These are phyloP conservation scores for Zaprionus lachaisei DNA, from an alignment of 1,140 invertebrate species.

Conservation along the genomic window DNA sequence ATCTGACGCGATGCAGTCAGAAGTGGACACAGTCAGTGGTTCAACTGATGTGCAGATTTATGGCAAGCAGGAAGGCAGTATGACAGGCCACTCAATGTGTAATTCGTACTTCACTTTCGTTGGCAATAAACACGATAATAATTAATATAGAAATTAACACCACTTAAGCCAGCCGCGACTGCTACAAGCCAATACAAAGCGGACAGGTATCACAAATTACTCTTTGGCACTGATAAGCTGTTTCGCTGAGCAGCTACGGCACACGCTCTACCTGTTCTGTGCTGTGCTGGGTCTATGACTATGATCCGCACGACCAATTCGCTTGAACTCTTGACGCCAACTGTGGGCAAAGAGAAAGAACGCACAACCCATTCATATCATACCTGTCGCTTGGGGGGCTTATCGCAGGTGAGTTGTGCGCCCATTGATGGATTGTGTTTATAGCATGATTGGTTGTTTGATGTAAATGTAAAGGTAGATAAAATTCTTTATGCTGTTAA, in stretches of 20 bases:
- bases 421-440: conserved; percentile 26
- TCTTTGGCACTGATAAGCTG: conserved; percentile 76
- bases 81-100: conserved; percentile 52
- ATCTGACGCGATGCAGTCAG: conserved; percentile 23
- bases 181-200: conserved; percentile 72
- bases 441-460: conserved; percentile 8
- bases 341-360: conserved; percentile 47
- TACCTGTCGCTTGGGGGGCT: conserved; percentile 30
- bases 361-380: conserved; percentile 23
- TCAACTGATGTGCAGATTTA: conserved; percentile 47
- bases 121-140: conserved; percentile 77
- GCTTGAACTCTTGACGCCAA: conserved; percentile 59
- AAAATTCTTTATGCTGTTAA: background rate
- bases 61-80: conserved; percentile 17
- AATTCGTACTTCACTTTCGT: conserved; percentile 66
- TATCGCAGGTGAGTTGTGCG: conserved; percentile 47
- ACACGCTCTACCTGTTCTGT: conserved; percentile 39
- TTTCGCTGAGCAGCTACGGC: conserved; percentile 25
- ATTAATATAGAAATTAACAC: conserved; percentile 81
- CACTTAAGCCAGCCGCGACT: conserved; percentile 72
- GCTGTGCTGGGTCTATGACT: conserved; percentile 1
- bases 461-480: background rate
- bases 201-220: conserved; percentile 83
- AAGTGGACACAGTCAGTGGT: conserved; percentile 24
- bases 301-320: conserved; percentile 46